A percentile compares a stretch with the other conserved stretches of the same genome.
These are phyloP conservation scores for Saturnia japonica DNA, from an alignment of 2,888 invertebrate genomes.

Conservation along the genomic window DNA sequence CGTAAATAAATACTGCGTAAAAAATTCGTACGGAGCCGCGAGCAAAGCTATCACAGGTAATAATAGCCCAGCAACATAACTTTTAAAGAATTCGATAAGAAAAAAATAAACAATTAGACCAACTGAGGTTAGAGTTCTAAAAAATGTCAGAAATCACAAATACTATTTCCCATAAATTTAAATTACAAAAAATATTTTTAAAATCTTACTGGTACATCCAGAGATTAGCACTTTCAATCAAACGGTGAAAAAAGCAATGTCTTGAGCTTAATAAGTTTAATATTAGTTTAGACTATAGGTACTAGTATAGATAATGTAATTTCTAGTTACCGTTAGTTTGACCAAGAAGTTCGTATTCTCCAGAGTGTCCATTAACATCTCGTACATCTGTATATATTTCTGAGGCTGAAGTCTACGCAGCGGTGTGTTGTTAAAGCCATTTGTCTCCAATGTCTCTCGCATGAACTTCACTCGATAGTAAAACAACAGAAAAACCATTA, in stretches of 20 bases:
- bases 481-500: not conserved
- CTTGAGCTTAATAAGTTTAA: not conserved
- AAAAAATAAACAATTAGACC: no score
- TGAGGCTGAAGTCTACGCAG: conserved; percentile 26
- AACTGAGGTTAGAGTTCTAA: no score
- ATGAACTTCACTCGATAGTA: conserved; percentile 6
- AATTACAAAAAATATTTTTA: no score
- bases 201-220: no score
- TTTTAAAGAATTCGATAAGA: no score
- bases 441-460: conserved; percentile 11
- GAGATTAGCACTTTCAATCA: no score
- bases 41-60: no score
- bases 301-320: not conserved
- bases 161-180: no score
- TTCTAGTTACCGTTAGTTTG: not conserved
- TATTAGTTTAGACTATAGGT: not conserved
- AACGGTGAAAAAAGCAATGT: not conserved
- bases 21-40: no score
- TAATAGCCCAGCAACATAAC: no score
- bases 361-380: conserved; percentile 18
- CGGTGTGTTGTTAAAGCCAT: conserved; percentile 18
- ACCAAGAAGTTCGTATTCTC: not conserved
- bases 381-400: conserved; percentile 34
- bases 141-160: no score
- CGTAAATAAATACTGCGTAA: no score